phyloP scores from a whole-genome alignment of 2,113 vertebrate genomes.

The Prunella himalayana region DNA sequence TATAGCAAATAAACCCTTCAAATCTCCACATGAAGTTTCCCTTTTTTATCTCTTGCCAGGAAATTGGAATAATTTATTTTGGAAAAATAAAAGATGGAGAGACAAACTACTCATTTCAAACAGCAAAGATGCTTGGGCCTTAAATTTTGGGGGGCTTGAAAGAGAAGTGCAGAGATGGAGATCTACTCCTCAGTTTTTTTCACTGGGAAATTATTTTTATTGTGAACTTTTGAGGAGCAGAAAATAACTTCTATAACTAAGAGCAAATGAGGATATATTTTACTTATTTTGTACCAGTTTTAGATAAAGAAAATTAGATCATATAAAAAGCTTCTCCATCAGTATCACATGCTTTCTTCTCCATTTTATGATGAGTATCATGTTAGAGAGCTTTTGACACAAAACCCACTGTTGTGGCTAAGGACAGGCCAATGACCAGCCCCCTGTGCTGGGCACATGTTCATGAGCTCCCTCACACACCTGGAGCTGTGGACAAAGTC shows the following conservation, averaged over 20 bases:
- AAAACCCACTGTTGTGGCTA: neutral
- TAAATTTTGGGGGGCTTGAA: neutral
- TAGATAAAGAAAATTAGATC: neutral
- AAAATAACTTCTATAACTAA: neutral
- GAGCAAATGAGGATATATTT: neutral
- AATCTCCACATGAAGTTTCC: neutral
- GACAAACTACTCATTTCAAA: neutral
- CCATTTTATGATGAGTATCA: fast-evolving
- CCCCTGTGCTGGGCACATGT: fast-evolving
- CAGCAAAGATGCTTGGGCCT: neutral
- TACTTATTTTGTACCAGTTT: neutral
- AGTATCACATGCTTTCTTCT: neutral
- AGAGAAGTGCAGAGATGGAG: neutral
- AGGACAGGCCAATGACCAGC: no score
- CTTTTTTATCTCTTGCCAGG: neutral
- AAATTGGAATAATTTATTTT: neutral
- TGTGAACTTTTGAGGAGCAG: neutral
- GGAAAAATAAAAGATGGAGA: neutral
- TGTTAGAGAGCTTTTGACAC: neutral
- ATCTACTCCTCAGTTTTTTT: neutral
- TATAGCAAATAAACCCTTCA: neutral
- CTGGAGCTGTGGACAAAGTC: no score
- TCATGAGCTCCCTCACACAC: fast-evolving
- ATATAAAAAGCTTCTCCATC: neutral
- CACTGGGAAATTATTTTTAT: neutral